phyloP scores from a whole-genome alignment of 2,888 invertebrate species.

The Coenonympha glycerion region DNA sequence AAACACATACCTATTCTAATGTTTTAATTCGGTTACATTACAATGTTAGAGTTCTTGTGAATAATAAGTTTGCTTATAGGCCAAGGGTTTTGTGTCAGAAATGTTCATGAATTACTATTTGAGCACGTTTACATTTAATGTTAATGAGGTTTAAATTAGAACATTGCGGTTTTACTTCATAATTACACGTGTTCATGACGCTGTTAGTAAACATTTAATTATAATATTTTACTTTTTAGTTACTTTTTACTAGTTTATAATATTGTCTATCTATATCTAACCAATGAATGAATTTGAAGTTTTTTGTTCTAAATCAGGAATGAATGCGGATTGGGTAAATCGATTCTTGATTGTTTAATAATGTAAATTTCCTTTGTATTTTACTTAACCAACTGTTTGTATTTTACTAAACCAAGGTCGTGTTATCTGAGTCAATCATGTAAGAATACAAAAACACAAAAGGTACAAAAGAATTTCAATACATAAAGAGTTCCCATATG shows the following conservation, averaged over 20 bases:
- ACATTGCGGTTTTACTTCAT: neutral
- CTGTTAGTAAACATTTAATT: neutral
- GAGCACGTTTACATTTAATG: too few relatives aligned
- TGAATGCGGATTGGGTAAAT: neutral
- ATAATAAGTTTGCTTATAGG: neutral
- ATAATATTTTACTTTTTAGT: neutral
- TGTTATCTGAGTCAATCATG: neutral
- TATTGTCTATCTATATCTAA: neutral
- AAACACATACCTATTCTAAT: too few relatives aligned
- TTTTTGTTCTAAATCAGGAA: too few relatives aligned
- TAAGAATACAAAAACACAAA: too few relatives aligned
- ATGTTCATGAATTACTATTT: conserved; percentile 31
- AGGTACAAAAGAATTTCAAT: too few relatives aligned
- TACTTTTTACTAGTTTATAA: neutral
- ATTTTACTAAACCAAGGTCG: neutral
- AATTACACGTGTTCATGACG: neutral
- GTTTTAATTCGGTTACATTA: neutral
- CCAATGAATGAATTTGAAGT: too few relatives aligned
- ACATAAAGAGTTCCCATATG: too few relatives aligned
- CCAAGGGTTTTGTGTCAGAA: conserved; percentile 31
- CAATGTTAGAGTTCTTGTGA: neutral
- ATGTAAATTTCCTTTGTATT: neutral
- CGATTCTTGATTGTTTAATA: neutral
- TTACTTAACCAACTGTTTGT: neutral
- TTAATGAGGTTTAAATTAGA: conserved; percentile 22